Conservation (phyloP, 2,113 vertebrate genomes). For the Stigmatopora nigra region DNA sequence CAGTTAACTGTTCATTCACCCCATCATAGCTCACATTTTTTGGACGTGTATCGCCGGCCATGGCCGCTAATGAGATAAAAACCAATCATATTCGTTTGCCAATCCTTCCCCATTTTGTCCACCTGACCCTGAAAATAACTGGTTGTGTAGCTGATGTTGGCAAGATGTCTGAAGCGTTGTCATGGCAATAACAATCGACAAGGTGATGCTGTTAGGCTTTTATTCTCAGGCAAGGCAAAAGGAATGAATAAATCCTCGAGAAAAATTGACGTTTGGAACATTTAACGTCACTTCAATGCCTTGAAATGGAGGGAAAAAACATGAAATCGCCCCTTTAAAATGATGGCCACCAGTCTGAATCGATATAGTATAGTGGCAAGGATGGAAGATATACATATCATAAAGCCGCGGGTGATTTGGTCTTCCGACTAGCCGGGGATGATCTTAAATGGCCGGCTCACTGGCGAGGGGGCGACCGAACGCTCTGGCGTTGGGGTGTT, state of each 20-base stretch:
- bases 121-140: background rate
- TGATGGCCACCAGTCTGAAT: background rate
- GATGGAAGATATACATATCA: background rate
- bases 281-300: conserved; percentile 27
- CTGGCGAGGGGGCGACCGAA: conserved; percentile 25
- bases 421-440: conserved; percentile 18
- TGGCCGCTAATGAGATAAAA: background rate
- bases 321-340: background rate
- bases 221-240: conserved; percentile 5
- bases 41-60: background rate
- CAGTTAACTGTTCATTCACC: too few species aligned
- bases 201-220: conserved; percentile 13
- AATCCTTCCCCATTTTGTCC: background rate
- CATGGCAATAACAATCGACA: conserved; percentile 14
- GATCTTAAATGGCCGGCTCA: conserved; percentile 22
- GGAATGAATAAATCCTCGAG: conserved; percentile 5
- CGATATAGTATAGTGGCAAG: background rate
- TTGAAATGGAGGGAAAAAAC: conserved; percentile 9
- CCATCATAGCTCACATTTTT: too few species aligned
- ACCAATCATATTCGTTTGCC: conserved; percentile 1
- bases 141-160: conserved; percentile 8
- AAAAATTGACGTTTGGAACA: conserved; percentile 13
- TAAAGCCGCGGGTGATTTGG: conserved; percentile 17
- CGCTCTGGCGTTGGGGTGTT: conserved; percentile 12
- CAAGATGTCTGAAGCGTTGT: conserved; percentile 12